Conservation (phyloP, 2,113 vertebrate genomes). For the Xiphophorus maculatus region DNA sequence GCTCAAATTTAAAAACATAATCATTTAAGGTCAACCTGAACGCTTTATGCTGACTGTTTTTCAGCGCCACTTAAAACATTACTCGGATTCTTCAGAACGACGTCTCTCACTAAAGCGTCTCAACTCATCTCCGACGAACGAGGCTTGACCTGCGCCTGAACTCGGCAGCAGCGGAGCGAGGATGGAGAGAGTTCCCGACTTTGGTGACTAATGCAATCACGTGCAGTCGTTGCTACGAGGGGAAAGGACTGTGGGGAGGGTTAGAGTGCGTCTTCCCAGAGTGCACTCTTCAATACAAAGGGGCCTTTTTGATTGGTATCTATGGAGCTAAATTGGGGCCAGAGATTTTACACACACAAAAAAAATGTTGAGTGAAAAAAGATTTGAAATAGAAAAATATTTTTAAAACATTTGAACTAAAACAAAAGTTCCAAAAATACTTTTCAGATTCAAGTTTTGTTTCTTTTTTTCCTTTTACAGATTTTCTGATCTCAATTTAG, state of each 20-base stretch:
- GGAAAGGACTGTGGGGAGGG: conserved; percentile 24
- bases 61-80: not conserved
- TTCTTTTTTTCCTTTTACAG: no score
- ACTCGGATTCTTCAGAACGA: not conserved
- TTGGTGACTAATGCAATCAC: conserved; percentile 39
- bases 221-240: conserved; percentile 6
- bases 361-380: no score
- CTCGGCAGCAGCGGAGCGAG: conserved; percentile 68
- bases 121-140: conserved; percentile 1
- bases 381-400: no score
- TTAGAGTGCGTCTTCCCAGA: conserved; percentile 17
- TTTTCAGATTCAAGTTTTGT: no score
- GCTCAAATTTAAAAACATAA: not conserved
- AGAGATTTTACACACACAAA: no score
- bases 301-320: conserved; percentile 3
- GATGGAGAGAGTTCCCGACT: conserved; percentile 57
- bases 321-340: no score
- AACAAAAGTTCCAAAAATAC: no score
- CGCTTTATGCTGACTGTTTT: not conserved
- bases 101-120: not conserved
- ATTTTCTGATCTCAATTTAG: no score
- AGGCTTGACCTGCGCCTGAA: conserved; percentile 67
- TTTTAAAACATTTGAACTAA: no score
- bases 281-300: conserved; percentile 3
- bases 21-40: conserved; percentile 1